phyloP scores from a whole-genome alignment of 2,797 vertebrate genomes.

The Periophthalmus magnuspinnatus region DNA sequence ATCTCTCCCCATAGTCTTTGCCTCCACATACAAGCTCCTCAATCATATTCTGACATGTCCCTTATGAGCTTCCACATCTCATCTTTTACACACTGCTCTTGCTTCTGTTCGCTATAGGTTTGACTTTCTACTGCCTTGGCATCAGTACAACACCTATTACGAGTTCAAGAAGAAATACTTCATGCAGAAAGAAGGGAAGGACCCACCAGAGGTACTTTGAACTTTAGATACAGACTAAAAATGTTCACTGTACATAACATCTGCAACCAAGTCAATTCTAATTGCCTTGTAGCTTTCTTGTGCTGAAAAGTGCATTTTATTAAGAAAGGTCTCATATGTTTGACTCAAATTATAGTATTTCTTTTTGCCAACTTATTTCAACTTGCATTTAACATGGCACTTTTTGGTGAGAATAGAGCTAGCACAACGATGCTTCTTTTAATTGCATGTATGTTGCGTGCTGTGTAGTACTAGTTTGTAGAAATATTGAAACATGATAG shows the following conservation, averaged over 20 bases:
- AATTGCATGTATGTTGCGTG: background rate
- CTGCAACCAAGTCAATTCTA: background rate
- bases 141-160: constrained; percentile 96
- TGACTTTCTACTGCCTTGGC: constrained; percentile 95
- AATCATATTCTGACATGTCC: constrained; percentile 29
- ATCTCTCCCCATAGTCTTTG: constrained; percentile 25
- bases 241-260: background rate
- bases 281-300: constrained; percentile 2
- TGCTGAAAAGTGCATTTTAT: background rate
- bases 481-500: background rate
- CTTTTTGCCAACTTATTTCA: background rate
- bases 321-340: constrained; percentile 12
- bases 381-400: constrained; percentile 2
- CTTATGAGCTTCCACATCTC: constrained; percentile 25
- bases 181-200: constrained; percentile 88
- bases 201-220: constrained; percentile 68
- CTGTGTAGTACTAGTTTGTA: background rate
- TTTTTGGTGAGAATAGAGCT: background rate
- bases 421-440: background rate
- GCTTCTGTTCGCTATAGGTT: constrained; percentile 78
- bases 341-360: background rate
- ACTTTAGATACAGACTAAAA: constrained; percentile 8
- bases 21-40: constrained; percentile 15
- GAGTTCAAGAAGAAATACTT: constrained; percentile 99
- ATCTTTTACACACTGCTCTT: constrained; percentile 30